Conservation (phyloP, 2,888 invertebrate species). For the Lycia hirtaria region DNA sequence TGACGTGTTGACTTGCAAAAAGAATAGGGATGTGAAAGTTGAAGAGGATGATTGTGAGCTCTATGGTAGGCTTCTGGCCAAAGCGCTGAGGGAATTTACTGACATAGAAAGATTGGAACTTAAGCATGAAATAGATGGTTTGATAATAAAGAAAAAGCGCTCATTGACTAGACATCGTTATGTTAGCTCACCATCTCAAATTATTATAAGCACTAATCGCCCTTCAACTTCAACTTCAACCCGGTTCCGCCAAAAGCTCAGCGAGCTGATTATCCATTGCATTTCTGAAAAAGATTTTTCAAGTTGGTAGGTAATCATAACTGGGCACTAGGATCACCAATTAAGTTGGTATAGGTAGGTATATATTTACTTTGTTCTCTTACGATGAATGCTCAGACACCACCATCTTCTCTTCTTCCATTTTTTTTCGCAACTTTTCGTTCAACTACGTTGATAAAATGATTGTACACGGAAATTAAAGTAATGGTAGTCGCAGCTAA, state of each 20-base stretch:
- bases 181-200: slow-evolving; percentile 2
- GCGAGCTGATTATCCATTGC: not conserved
- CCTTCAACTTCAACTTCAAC: not conserved
- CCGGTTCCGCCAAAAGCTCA: not conserved
- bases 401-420: not conserved
- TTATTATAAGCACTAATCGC: slow-evolving; percentile 10
- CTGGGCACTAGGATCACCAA: not conserved
- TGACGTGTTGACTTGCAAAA: too few relatives aligned
- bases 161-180: not conserved
- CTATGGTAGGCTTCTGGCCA: slow-evolving; percentile 11
- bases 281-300: not conserved
- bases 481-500: too few relatives aligned
- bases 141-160: not conserved
- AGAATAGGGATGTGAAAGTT: too few relatives aligned
- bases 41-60: slow-evolving; percentile 13
- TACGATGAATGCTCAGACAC: not conserved
- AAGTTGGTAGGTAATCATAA: not conserved
- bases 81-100: not conserved
- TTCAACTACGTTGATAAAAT: too few relatives aligned
- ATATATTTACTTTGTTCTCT: not conserved
- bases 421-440: too few relatives aligned
- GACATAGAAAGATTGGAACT: not conserved
- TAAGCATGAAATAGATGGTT: not conserved
- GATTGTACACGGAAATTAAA: too few relatives aligned
- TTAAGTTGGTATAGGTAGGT: not conserved